Evolutionary conservation across 2,113 vertebrate species (phyloP), one percentile per base, ranked within the genome.

Genomic region (Columbina picui): DNA sequence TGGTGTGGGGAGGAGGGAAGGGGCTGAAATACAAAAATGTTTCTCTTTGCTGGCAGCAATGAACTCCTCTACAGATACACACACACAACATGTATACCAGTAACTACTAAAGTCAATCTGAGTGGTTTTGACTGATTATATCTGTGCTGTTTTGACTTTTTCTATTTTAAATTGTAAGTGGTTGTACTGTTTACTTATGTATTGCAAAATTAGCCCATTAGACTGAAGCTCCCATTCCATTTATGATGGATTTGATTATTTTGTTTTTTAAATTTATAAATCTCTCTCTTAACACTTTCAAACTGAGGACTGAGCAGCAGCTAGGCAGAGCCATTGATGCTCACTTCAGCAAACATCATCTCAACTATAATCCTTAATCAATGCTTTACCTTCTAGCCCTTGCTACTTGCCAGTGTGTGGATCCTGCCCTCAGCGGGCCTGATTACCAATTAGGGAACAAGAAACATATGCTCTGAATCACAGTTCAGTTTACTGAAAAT

Each of bases 391-490:
- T 96, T 70, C 59, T 74, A 64, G 82, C 39, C 30, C 49, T 86
- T 84, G 45, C 63, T 57, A 10, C 67, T 78, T 53, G 59, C 52
- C 77, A 74, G 60, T 10, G 1, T 86, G 71, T 85, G 82, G 91
- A 88, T 63, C 65, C 78, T 90, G 63, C 77, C 75, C 91, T 94
- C 45, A 11, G 50, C 83, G 60, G 89, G 73, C 87, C 74, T 88
- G 79, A 90, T 97, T 97, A 85, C 64, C 90, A 90, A 80, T 92
- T 89, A 87, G 84, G 80, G 79, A 96, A 76, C 67, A 82, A 83
- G 67, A 94, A 96, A 87, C 96, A 97, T 97, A 97, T 96, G 95
- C 90, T 96, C 84, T 67, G 96, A 96, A 97, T 97, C 93, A 89
- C 87, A 94, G 95, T 94, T 94, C 80, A 95, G 88, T 96, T 95